These are phyloP conservation scores for Acanthococcus lagerstroemiae DNA, from an alignment of 2,888 invertebrate genomes.

Conservation along the genomic window DNA sequence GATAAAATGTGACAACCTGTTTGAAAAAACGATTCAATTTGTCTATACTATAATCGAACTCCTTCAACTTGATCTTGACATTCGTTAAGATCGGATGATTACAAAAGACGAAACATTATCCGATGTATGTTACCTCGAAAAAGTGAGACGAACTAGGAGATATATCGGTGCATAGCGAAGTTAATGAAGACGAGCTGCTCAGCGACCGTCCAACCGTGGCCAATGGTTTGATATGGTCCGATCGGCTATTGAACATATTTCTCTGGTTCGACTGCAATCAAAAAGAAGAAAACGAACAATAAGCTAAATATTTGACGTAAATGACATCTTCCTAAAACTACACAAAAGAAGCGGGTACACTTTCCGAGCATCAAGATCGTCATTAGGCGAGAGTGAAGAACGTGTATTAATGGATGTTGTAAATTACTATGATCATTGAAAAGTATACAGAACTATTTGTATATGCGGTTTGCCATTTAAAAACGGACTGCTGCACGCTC, in stretches of 20 bases:
- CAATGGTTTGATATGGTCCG: background rate
- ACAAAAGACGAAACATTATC: too few species aligned
- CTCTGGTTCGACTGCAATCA: constrained; percentile 14
- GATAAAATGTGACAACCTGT: too few species aligned
- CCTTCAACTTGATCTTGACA: too few species aligned
- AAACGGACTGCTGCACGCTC: too few species aligned
- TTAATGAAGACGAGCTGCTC: constrained; percentile 50
- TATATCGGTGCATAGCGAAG: constrained; percentile 63
- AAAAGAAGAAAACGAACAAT: background rate
- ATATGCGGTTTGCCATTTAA: too few species aligned
- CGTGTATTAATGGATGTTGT: too few species aligned
- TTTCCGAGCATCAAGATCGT: background rate
- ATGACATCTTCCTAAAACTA: background rate
- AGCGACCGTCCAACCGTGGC: constrained; percentile 41
- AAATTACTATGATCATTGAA: too few species aligned
- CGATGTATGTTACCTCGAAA: constrained; percentile 78
- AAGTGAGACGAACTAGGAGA: constrained; percentile 80
- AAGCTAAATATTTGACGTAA: background rate
- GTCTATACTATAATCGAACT: too few species aligned
- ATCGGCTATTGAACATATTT: background rate
- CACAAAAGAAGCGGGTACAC: background rate
- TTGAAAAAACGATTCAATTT: too few species aligned
- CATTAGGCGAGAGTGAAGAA: background rate
- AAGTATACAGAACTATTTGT: too few species aligned
- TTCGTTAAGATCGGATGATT: too few species aligned